Evolutionary conservation across 2,888 invertebrate species (phyloP), one percentile per base, ranked within the genome.

Genomic region (Mythimna vitellina): DNA sequence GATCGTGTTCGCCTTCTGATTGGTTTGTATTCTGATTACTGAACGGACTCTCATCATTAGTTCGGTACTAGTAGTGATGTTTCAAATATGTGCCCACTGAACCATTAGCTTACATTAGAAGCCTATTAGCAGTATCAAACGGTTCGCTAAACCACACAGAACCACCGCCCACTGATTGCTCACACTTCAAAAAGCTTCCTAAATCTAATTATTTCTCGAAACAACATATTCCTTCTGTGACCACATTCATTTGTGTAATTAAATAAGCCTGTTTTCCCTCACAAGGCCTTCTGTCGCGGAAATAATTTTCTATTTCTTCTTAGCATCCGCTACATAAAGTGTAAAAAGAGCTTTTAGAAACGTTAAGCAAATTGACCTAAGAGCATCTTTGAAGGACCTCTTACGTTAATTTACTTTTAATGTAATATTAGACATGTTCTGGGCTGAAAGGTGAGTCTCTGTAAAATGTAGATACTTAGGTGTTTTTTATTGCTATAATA

Each of bases 341-440:
- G 69, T 62, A 46, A 72, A 76, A 70, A 70, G 25, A 57, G 46
- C 38, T 72, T 46, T 69, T 17, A 58, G 60, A 72, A 83, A 83
- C 60, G 72, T 80, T 75, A 64, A 70, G 61, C 58, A 78, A 83
- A 83, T 86, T 80, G 76, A 65, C 65, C 67, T 73, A 65, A 78
- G 76, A 70, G 62, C 67, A 65, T 61, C 70, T 76, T 78, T 72
- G 58, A 53, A 65, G 70, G 61, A 71, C 64, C 69, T 79, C 62
- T 80, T 80, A 78, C 74, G 57, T 75, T 68, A 73, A 74, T 79
- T 72, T 68, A 63, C 68, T 74, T 67, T 76, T 74, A 70, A 79
- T 51, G 56, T 75, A 54, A 70, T 70, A 54, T 63, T 10, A 32
- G 51, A 35, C 56, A 62, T 32, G 42, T 65, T 63, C 38, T 62